These are phyloP conservation scores for Chrysoperla carnea DNA, from an alignment of 1,140 invertebrate species.

Conservation along the genomic window DNA sequence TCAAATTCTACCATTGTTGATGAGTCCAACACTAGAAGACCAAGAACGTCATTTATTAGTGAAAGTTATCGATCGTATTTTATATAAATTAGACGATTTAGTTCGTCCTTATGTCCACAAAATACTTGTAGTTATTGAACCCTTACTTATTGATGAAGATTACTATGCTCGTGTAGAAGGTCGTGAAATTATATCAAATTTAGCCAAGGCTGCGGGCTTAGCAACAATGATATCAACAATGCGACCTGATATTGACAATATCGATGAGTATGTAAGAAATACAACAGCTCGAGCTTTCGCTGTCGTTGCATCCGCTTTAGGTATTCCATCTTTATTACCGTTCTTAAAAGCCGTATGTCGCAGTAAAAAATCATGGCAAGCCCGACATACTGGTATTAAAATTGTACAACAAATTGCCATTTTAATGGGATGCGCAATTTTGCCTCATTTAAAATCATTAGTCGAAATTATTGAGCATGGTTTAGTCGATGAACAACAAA, in stretches of 20 bases:
- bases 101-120: constrained; percentile 99
- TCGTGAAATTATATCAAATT: constrained; percentile 97
- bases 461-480: constrained; percentile 99
- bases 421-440: constrained; percentile 97
- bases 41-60: constrained; percentile 98
- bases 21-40: constrained; percentile 98
- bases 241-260: constrained; percentile 99
- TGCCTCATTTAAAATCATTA: constrained; percentile 93
- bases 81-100: constrained; percentile 97
- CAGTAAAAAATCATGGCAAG: constrained; percentile 99
- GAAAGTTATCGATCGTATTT: constrained; percentile 96
- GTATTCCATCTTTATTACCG: constrained; percentile 93
- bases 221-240: constrained; percentile 99
- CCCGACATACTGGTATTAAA: constrained; percentile 97
- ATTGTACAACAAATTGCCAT: constrained; percentile 99
- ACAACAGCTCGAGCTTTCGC: constrained; percentile 98
- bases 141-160: constrained; percentile 97
- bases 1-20: constrained; percentile 94
- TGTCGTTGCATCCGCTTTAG: constrained; percentile 95
- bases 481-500: constrained; percentile 72
- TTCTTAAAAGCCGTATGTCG: constrained; percentile 99
- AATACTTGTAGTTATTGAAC: constrained; percentile 98
- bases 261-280: constrained; percentile 98
- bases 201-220: constrained; percentile 98
- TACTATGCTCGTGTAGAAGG: constrained; percentile 99